Evolutionary conservation across 2,888 invertebrate species (phyloP).

Genomic region (Sylvicola cinctus): DNA sequence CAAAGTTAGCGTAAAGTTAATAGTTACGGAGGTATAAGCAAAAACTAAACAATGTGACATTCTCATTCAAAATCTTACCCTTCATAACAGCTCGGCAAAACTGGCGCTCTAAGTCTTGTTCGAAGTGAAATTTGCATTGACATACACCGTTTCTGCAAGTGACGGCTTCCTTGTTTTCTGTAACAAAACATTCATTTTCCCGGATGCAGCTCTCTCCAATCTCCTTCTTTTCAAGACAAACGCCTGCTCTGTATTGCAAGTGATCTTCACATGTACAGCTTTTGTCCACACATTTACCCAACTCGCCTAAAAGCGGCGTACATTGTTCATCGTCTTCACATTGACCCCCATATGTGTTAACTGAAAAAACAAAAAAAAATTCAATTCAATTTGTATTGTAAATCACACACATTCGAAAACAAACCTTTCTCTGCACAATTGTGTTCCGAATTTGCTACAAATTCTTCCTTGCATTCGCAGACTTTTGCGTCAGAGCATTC

Average conservation of each 20-base stretch:
- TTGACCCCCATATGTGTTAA: conserved; percentile 17
- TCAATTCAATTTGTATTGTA: too few relatives aligned
- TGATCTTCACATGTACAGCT: conserved; percentile 18
- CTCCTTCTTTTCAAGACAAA: conserved; percentile 17
- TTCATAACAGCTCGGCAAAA: neutral
- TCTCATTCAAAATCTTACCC: neutral
- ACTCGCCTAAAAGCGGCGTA: conserved; percentile 17
- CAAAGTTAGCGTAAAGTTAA: too few relatives aligned
- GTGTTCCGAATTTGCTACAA: too few relatives aligned
- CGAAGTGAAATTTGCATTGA: conserved; percentile 18
- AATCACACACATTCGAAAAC: too few relatives aligned
- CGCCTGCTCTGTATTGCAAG: conserved; percentile 17
- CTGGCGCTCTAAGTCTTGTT: neutral
- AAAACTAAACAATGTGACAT: too few relatives aligned
- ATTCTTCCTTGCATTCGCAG: too few relatives aligned
- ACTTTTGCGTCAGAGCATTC: too few relatives aligned
- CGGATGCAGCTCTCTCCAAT: conserved; percentile 17
- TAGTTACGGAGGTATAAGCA: too few relatives aligned
- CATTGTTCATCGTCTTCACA: conserved; percentile 22
- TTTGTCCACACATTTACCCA: conserved; percentile 15
- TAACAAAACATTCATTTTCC: conserved; percentile 19
- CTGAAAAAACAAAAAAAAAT: too few relatives aligned
- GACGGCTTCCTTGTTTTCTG: conserved; percentile 18
- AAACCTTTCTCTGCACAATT: too few relatives aligned
- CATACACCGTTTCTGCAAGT: conserved; percentile 24